Conservation (phyloP, 2,113 vertebrate species). For the Pedionomus torquatus region DNA sequence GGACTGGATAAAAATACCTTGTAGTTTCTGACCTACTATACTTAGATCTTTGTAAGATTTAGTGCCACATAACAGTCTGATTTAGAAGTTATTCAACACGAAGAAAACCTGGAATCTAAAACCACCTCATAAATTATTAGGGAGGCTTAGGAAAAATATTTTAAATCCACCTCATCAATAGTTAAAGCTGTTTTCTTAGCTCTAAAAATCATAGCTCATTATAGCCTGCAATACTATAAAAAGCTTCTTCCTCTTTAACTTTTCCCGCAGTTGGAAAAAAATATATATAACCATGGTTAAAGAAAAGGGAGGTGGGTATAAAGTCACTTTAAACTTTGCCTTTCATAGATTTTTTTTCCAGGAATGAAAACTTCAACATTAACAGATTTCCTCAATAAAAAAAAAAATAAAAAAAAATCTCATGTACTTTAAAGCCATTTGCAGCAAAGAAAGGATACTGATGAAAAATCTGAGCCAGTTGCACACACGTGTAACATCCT, state of each 20-base stretch:
- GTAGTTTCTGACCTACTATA: constrained; percentile 66
- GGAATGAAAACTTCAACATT: not conserved
- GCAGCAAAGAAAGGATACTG: not conserved
- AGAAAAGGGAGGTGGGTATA: not conserved
- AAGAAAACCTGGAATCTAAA: constrained; percentile 60
- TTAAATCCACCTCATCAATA: constrained; percentile 45
- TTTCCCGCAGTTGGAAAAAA: not conserved
- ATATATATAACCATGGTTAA: not conserved
- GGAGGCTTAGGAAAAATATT: constrained; percentile 47
- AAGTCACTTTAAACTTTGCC: constrained; percentile 7
- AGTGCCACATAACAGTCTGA: constrained; percentile 24
- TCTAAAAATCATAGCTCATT: constrained; percentile 54
- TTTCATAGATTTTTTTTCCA: not conserved
- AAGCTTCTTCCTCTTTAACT: constrained; percentile 11
- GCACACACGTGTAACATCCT: not conserved
- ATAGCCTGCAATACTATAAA: constrained; percentile 3
- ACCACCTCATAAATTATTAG: constrained; percentile 57
- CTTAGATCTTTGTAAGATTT: constrained; percentile 46
- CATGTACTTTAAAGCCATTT: not conserved
- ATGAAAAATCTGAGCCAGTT: constrained; percentile 21
- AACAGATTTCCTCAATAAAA: not conserved
- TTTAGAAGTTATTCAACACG: constrained; percentile 58
- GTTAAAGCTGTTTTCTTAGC: constrained; percentile 39
- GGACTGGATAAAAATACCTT: constrained; percentile 65
- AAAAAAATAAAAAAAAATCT: not conserved